Evolutionary conservation across 1,140 invertebrate genomes (phyloP), one percentile per base, ranked within the genome.

Genomic region (Micrasema longulum): DNA sequence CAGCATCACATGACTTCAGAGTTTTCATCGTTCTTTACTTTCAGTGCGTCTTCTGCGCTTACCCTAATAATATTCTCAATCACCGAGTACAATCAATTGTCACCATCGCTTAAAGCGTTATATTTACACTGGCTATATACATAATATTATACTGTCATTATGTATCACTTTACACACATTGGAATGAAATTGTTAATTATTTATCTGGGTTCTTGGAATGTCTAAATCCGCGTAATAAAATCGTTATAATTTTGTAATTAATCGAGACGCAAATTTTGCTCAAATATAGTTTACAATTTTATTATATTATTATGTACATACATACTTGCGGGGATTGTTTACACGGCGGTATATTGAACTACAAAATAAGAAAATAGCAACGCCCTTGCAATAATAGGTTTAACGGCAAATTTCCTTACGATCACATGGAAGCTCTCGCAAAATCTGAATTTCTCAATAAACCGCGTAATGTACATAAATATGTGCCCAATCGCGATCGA

Each of bases 91-190:
- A 50, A 50, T 55, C 50, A 16, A 50, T 35, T 66, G 31, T 41
- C 31, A 41, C 41, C 38, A 48, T 57, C 67, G 69, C 69, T 72
- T 52, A 69, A 69, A 75, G 74, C 74, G 48, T 66, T 35, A 69
- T 69, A 75, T 75, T 75, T 72, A 75, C 69, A 72, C 57, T 75
- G 66, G 70, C 74, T 75, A 75, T 75, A 69, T 75, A 75, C 74
- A 75, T 55, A 22, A 64, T 52, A 53, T 36, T 66, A 75, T 63
- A 41, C 60, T 4, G 26, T 31, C 2, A 31, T 65, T 75, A 75
- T 72, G n/a, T n/a, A n/a, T n/a, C n/a, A n/a, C n/a, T 75, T 69
- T 75, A 75, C 74, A 75, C 35, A 72, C 50, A 72, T 50, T 75
- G 70, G 74, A 75, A 75, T 75, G 70, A 50, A 69, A 31, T 45